Evolutionary conservation across 2,113 vertebrate genomes (phyloP).

Genomic region (Oxygymnocypris stewartii): DNA sequence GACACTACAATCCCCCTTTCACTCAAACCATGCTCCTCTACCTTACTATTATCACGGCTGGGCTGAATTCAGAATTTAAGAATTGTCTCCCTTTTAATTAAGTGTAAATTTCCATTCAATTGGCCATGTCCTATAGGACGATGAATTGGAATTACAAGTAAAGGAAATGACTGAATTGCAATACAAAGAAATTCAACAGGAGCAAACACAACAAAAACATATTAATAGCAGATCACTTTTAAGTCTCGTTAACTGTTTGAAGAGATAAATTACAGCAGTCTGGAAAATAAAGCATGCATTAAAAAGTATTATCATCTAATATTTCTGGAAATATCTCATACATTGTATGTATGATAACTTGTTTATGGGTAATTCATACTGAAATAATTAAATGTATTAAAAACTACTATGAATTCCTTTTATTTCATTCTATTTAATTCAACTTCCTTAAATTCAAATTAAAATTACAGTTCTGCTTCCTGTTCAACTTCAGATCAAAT

Average conservation of each 20-base stretch:
- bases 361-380: background rate
- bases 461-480: background rate
- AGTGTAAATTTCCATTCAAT: background rate
- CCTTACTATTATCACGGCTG: background rate
- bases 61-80: slow-evolving; percentile 24
- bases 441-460: background rate
- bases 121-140: background rate
- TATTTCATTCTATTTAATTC: background rate
- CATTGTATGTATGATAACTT: background rate
- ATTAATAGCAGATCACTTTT: background rate
- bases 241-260: too few species aligned
- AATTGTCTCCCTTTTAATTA: background rate
- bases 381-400: background rate
- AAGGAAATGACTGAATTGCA: background rate
- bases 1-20: background rate
- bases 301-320: background rate
- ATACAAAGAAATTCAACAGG: background rate
- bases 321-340: background rate
- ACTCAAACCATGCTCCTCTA: slow-evolving; percentile 5
- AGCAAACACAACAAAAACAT: background rate
- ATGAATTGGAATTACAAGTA: background rate
- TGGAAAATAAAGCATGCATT: background rate
- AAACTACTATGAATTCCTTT: background rate
- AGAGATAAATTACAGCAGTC: background rate
- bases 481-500: background rate